Evolutionary conservation across 2,113 vertebrate genomes (phyloP), one percentile per base, ranked within the genome.

Genomic region (Accipiter virgatus): DNA sequence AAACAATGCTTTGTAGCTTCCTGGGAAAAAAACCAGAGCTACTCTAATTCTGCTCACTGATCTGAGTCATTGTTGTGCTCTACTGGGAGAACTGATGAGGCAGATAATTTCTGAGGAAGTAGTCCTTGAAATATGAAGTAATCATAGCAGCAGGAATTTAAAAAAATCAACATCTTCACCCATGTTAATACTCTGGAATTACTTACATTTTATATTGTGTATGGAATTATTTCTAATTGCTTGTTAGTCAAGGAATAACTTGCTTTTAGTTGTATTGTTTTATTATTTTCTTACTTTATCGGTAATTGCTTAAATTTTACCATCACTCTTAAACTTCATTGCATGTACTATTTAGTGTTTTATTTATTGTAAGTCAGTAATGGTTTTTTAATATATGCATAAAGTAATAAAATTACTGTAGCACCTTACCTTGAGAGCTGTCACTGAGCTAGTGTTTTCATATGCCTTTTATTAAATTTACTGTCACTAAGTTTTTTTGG

Each of bases 371-470:
- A 88, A 53, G 29, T 73, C 47, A 2, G 3, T 80, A 95, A 93
- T 75, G 48, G 4, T n/a, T 75, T 92, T 95, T 92, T 90, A 97
- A 95, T 87, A 25, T 80, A 93, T 38, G 34, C 9, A 31, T 6
- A 91, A 85, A 78, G n/a, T 67, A 94, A 89, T 91, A 91, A 95
- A 97, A 94, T 88, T 82, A 84, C 21, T 93, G n/a, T 29, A 91
- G 25, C 40, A 71, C 48, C 84, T 93, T 88, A 92, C 78, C 93
- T 97, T 92, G 73, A 97, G 50, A 96, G 16, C 53, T 77, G 50
- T 71, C 61, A 59, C 27, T 63, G 32, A 89, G n/a, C 47, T 83
- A 66, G 34, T 88, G 36, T 87, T 96, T 65, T 90, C n/a, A 8
- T 10, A 34, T 63, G 45, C 16, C 36, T 95, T 95, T 88, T 94